A percentile compares a stretch with the other conserved stretches of the same genome.
Evolutionary conservation across 2,888 invertebrate genomes (phyloP).

Genomic region (Synanthedon tipuliformis): DNA sequence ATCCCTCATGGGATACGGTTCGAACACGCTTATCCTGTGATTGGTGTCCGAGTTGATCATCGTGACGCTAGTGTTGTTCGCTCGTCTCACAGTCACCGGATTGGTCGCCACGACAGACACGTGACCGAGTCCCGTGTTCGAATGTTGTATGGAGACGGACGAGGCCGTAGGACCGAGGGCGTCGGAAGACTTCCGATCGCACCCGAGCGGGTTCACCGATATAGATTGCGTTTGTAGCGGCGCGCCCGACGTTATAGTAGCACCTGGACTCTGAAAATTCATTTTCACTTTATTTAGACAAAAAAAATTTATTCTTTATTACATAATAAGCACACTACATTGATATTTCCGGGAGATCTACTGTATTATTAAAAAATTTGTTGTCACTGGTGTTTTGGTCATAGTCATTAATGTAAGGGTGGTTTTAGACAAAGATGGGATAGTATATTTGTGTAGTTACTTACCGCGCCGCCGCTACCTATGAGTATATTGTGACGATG

Average conservation of each 20-base stretch:
- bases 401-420: no score
- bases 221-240: constrained; percentile 41
- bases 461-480: constrained; percentile 23
- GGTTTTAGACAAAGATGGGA: no score
- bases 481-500: constrained; percentile 64
- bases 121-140: constrained; percentile 48
- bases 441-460: constrained; percentile 1
- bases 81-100: constrained; percentile 71
- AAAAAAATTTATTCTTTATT: no score
- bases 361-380: no score
- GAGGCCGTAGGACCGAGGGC: constrained; percentile 34
- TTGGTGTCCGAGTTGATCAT: constrained; percentile 69
- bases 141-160: constrained; percentile 50
- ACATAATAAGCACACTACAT: no score
- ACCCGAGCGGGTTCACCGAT: constrained; percentile 46
- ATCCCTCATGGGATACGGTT: constrained; percentile 91
- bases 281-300: no score
- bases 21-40: constrained; percentile 83
- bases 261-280: constrained; percentile 30
- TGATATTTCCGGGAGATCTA: no score
- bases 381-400: no score
- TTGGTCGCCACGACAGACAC: constrained; percentile 25
- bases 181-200: constrained; percentile 51
- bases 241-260: constrained; percentile 38
- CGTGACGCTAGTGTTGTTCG: constrained; percentile 83